Conservation (phyloP, 2,797 vertebrate genomes). For the Graptemys geographica region DNA sequence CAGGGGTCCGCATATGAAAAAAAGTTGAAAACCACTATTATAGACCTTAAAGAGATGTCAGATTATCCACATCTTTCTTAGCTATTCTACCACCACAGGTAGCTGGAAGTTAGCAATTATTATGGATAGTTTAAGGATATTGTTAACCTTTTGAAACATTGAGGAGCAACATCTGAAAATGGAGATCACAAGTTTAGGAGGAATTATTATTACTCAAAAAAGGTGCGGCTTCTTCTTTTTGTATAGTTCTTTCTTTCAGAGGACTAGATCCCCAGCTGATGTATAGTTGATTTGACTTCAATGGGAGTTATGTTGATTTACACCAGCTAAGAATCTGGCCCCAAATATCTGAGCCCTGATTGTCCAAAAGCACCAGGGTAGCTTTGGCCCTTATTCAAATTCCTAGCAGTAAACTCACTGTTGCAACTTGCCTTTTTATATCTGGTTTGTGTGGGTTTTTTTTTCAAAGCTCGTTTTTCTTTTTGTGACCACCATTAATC, state of each 20-base stretch:
- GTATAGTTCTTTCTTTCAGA: constrained; percentile 38
- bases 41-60: constrained; percentile 56
- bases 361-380: constrained; percentile 39
- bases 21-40: not conserved
- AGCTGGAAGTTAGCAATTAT: constrained; percentile 72
- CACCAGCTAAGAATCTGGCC: constrained; percentile 6
- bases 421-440: constrained; percentile 59
- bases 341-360: not conserved
- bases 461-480: constrained; percentile 32
- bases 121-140: constrained; percentile 66
- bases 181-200: not conserved
- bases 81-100: constrained; percentile 57
- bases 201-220: constrained; percentile 37
- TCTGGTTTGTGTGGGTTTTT: not conserved
- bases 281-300: constrained; percentile 36
- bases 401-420: constrained; percentile 34
- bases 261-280: constrained; percentile 30
- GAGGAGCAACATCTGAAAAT: constrained; percentile 41
- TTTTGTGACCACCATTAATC: constrained; percentile 2
- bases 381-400: constrained; percentile 65
- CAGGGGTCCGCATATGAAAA: not conserved
- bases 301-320: not conserved
- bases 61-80: not conserved
- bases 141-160: constrained; percentile 46
- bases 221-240: constrained; percentile 35